phyloP scores from a whole-genome alignment of 1,140 invertebrate species.

The Sinella curviseta region DNA sequence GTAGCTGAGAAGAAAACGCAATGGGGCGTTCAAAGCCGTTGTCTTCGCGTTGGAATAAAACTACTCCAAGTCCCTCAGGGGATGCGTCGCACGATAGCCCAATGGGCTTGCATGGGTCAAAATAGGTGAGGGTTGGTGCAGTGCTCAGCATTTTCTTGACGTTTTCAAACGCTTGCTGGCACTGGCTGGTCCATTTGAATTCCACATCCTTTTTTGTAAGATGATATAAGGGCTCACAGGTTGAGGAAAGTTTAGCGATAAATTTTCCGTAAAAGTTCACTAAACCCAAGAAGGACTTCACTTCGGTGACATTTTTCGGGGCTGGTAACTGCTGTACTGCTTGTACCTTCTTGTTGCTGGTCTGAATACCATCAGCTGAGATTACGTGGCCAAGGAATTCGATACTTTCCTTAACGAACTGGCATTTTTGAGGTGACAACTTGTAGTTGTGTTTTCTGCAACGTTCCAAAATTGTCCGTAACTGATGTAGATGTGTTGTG shows the following conservation, averaged over 20 bases:
- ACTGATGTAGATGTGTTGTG: slow-evolving; percentile 45
- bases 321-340: slow-evolving; percentile 50
- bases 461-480: slow-evolving; percentile 45
- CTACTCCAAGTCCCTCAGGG: slow-evolving; percentile 55
- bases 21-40: slow-evolving; percentile 57
- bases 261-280: slow-evolving; percentile 52
- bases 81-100: slow-evolving; percentile 57
- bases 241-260: too few relatives aligned
- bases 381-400: slow-evolving; percentile 55
- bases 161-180: slow-evolving; percentile 48
- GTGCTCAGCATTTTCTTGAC: slow-evolving; percentile 43
- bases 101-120: slow-evolving; percentile 56
- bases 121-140: slow-evolving; percentile 51
- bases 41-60: slow-evolving; percentile 54
- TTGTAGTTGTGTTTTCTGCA: slow-evolving; percentile 45
- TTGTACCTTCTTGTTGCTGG: slow-evolving; percentile 52
- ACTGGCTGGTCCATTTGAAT: slow-evolving; percentile 49
- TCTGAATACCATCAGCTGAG: slow-evolving; percentile 51
- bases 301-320: slow-evolving; percentile 45
- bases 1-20: slow-evolving; percentile 56
- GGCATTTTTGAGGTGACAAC: too few relatives aligned
- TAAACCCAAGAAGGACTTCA: slow-evolving; percentile 52
- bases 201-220: slow-evolving; percentile 45
- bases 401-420: slow-evolving; percentile 41
- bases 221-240: too few relatives aligned